Evolutionary conservation across 1,140 invertebrate genomes (phyloP), one percentile per base, ranked within the genome.

Genomic region (Ganaspis sp.): DNA sequence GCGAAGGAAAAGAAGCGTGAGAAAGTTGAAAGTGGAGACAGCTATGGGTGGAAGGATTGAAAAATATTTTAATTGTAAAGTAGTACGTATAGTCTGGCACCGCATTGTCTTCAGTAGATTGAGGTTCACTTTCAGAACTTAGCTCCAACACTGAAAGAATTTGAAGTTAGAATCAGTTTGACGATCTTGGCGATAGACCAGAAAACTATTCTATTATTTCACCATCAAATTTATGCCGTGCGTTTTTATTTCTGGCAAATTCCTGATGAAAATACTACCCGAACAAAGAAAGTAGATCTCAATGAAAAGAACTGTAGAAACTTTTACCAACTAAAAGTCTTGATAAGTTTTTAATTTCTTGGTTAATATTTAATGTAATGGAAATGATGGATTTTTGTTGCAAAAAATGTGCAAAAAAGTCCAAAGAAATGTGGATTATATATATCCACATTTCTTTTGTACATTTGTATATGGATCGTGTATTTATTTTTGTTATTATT

Each of bases 31-130:
- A 45, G 42, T 45, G 12, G 42, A 45, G 42, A 45, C 42, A 45
- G 49, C 5, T 54, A 54, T 8, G 17, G 54, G 11, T 58, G 9
- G 19, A 58, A 58, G 54, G 54, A 58, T 26, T 58, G 54, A 58
- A 58, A 58, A 58, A 58, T 58, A 58, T 58, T 58, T 58, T 58
- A 58, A 58, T 58, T 58, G 54, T 58, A 58, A 58, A 58, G 23
- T 26, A 58, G 54, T 58, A 26, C 11, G 42, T 45, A 45, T 45
- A 45, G 54, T 58, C 54, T 23, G 19, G 21, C 54, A 58, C 21
- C 54, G 54, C 54, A 58, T 58, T 58, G 54, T 58, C 21, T 58
- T 26, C 23, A 23, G 21, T 26, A 58, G 54, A 58, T 58, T 29
- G 54, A 58, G 54, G 54, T 58, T 58, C 54, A 58, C 23, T 58